phyloP scores from a whole-genome alignment of 2,888 invertebrate genomes.

The Drosophila neutralis region DNA sequence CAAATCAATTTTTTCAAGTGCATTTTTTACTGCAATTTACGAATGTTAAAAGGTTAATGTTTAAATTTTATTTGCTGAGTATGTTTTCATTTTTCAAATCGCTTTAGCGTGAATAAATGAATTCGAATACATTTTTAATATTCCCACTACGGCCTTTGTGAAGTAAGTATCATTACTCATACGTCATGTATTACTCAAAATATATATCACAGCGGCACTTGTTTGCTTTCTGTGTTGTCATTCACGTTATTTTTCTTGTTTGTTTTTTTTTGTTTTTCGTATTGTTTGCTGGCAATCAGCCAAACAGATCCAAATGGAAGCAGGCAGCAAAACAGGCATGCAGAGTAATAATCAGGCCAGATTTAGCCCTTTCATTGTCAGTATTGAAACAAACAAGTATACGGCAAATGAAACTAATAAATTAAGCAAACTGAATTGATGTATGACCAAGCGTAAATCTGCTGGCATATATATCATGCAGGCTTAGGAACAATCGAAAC shows the following conservation, averaged over 20 bases:
- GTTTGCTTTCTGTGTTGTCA: slow-evolving; percentile 42
- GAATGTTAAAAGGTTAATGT: neutral
- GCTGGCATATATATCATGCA: slow-evolving; percentile 3
- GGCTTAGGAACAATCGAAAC: slow-evolving; percentile 14
- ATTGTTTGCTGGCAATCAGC: slow-evolving; percentile 65
- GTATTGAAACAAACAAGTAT: slow-evolving; percentile 3
- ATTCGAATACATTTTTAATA: neutral
- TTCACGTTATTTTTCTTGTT: slow-evolving; percentile 16
- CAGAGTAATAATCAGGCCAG: slow-evolving; percentile 21
- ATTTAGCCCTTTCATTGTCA: slow-evolving; percentile 16
- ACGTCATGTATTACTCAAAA: slow-evolving; percentile 41
- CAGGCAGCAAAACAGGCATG: slow-evolving; percentile 8
- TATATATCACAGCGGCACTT: slow-evolving; percentile 17
- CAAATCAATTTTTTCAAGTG: neutral
- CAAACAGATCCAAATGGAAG: slow-evolving; percentile 30
- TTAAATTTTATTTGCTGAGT: neutral
- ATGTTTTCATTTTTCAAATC: neutral
- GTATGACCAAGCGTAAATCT: slow-evolving; percentile 1
- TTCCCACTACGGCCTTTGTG: neutral
- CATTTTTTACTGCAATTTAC: neutral
- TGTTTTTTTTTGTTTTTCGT: slow-evolving; percentile 22
- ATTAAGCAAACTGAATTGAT: slow-evolving; percentile 26
- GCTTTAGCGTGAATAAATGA: neutral
- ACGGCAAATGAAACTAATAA: slow-evolving; percentile 15
- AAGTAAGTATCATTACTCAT: slow-evolving; percentile 44